Conservation (phyloP, 2,888 invertebrate genomes). For the Ormyrus pomaceus region DNA sequence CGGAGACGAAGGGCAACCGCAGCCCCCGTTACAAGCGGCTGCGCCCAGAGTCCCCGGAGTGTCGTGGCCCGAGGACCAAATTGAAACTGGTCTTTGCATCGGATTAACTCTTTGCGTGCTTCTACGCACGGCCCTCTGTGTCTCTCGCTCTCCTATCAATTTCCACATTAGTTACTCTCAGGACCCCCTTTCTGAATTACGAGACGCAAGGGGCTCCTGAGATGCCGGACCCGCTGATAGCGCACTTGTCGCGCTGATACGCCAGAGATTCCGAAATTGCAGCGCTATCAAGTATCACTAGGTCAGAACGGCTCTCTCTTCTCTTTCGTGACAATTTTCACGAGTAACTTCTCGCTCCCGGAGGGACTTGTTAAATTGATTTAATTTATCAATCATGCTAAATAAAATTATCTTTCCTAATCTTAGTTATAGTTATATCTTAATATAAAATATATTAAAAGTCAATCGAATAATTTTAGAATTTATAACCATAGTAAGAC, state of each 20-base stretch:
- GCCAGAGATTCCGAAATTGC: constrained; percentile 13
- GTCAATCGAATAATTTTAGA: too few relatives aligned
- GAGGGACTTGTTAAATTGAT: too few relatives aligned
- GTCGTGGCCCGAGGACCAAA: constrained; percentile 63
- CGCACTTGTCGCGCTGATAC: constrained; percentile 41
- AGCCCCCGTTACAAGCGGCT: constrained; percentile 59
- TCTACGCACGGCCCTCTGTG: constrained; percentile 46
- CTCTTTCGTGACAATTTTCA: too few relatives aligned
- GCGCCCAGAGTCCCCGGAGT: constrained; percentile 61
- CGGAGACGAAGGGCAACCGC: constrained; percentile 56
- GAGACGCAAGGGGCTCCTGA: constrained; percentile 15
- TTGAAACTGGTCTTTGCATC: constrained; percentile 72
- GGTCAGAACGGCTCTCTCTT: too few relatives aligned
- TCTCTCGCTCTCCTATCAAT: constrained; percentile 35
- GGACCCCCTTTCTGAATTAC: constrained; percentile 41
- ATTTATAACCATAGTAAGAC: too few relatives aligned
- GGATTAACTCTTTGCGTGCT: constrained; percentile 68
- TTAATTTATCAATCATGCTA: too few relatives aligned
- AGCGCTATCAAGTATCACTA: background rate
- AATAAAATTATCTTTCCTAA: too few relatives aligned
- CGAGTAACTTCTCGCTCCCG: too few relatives aligned
- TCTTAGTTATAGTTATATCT: too few relatives aligned
- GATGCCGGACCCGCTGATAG: constrained; percentile 45
- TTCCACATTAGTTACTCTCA: constrained; percentile 46
- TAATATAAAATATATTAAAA: too few relatives aligned